Evolutionary conservation across 1,140 invertebrate genomes (phyloP), one percentile per base, ranked within the genome.

Genomic region (Batillaria attramentaria): DNA sequence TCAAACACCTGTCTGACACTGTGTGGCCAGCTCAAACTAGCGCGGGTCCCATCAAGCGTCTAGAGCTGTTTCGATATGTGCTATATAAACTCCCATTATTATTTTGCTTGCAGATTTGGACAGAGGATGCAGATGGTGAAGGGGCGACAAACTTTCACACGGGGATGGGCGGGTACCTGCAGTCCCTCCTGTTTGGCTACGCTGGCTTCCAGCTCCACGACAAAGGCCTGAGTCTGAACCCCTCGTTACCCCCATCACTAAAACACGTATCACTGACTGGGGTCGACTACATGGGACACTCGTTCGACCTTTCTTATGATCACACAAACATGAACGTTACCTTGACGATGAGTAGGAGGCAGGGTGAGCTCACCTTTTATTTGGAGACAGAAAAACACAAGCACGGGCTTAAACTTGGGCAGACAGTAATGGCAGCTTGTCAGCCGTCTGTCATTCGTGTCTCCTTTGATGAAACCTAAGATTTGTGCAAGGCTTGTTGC

Each of bases 141-240:
- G 92, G 92, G 16, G 91, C 91, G n/a, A 84, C 88, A 10, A 92
- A 92, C 78, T 92, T 92, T 80, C 90, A 92, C n/a, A 92, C 92
- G 20, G 92, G 91, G 43, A 90, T 89, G 87, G 92, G 92, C 28
- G 92, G 92, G 24, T 92, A 92, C 77, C 84, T 92, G 0, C 92
- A 92, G 83, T 84, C 88, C 3, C 43, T 92, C n/a, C 69, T 92
- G 0, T 91, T 87, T 80, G 92, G 92, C 10, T 92, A 92, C 83
- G 91, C 85, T 24, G 92, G 92, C 16, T 78, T 91, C 41, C 73
- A 91, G 31, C 54, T 91, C 8, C 65, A 86, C 33, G 77, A 85
- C 13, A 87, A 91, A 41, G 73, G 84, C 10, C 41, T 92, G 1
- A 79, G 76, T 1, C 83, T 91, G 20, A 83, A 89, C 60, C 91